Conservation (phyloP, 2,113 vertebrate genomes). For the Myotis brandtii region DNA sequence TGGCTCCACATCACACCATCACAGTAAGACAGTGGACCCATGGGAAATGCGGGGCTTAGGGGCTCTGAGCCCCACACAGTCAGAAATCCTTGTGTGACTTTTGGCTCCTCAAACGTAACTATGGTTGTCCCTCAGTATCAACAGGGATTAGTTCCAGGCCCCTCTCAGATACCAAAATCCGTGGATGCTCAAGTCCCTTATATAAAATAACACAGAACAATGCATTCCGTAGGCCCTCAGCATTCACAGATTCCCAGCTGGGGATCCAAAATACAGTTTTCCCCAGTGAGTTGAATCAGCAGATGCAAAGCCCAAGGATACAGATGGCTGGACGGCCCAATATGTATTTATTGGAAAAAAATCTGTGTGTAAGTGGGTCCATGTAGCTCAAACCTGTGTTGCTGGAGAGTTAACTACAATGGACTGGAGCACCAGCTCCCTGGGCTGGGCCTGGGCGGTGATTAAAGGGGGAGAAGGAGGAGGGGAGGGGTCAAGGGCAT, state of each 20-base stretch:
- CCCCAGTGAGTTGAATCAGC: no score
- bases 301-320: no score
- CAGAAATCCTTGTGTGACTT: background rate
- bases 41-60: background rate
- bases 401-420: background rate
- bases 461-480: accelerated
- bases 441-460: background rate
- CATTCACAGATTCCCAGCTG: background rate
- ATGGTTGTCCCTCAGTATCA: background rate
- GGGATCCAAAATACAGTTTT: background rate
- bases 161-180: background rate
- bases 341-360: background rate
- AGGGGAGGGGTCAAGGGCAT: no score
- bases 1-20: background rate
- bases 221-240: background rate
- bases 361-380: no score
- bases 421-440: background rate
- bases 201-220: background rate
- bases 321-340: no score
- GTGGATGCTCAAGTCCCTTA: background rate
- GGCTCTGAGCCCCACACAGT: background rate
- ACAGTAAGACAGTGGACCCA: background rate
- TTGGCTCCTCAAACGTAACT: background rate
- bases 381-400: background rate
- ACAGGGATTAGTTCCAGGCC: background rate